Conservation (phyloP, 37 sponge, comb jelly and placozoan species). For the Oscarella lobularis region DNA sequence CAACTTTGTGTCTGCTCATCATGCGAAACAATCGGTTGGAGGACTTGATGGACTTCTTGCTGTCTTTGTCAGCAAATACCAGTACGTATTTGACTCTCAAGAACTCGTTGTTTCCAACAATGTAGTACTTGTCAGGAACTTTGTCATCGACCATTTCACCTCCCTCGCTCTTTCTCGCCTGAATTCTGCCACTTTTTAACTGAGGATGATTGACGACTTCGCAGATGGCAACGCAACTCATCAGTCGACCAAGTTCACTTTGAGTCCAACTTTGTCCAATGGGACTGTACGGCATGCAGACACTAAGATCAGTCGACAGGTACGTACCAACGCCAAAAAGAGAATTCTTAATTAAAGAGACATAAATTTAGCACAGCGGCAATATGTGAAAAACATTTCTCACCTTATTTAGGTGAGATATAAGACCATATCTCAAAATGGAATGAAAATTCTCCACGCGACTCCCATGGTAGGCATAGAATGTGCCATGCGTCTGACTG, state of each 20-base stretch:
- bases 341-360: slow-evolving; percentile 29
- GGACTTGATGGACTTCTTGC: background rate
- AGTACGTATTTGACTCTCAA: slow-evolving; percentile 46
- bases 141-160: slow-evolving; percentile 9
- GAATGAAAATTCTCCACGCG: slow-evolving; percentile 75
- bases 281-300: slow-evolving; percentile 74
- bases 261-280: slow-evolving; percentile 33
- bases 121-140: slow-evolving; percentile 61
- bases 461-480: slow-evolving; percentile 70
- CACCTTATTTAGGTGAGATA: slow-evolving; percentile 53
- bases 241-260: slow-evolving; percentile 20
- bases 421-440: slow-evolving; percentile 71
- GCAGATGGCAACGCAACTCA: slow-evolving; percentile 65
- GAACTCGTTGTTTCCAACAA: slow-evolving; percentile 51
- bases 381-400: background rate
- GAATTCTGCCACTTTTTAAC: slow-evolving; percentile 9
- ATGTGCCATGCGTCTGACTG: slow-evolving; percentile 19
- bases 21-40: background rate
- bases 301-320: slow-evolving; percentile 52
- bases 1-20: background rate
- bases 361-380: background rate
- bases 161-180: background rate
- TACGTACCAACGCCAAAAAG: slow-evolving; percentile 83
- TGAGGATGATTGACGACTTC: slow-evolving; percentile 60
- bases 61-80: slow-evolving; percentile 38